phyloP scores from a whole-genome alignment of 2,113 vertebrate species.

The Eudyptes chrysolophus region DNA sequence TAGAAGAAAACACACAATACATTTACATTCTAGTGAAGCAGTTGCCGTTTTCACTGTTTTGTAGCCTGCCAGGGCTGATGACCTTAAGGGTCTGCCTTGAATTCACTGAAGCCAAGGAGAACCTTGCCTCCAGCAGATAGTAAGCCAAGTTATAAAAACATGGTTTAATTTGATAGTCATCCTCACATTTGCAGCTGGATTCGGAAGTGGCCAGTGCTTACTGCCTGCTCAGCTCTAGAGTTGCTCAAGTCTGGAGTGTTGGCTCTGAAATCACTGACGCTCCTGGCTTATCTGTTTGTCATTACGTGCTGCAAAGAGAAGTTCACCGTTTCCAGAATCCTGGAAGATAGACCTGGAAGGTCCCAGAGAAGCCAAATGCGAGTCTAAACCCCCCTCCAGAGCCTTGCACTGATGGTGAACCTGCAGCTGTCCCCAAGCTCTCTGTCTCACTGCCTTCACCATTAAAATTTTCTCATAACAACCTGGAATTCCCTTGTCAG shows the following conservation, averaged over 20 bases:
- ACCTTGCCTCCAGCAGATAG: neutral
- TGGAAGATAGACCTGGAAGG: neutral
- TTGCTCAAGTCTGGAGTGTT: neutral
- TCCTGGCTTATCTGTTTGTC: neutral
- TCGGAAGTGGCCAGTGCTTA: neutral
- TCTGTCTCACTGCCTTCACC: neutral
- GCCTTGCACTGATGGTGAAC: neutral
- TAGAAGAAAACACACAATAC: neutral
- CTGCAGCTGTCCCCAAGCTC: neutral
- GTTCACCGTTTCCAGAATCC: neutral
- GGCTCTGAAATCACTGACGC: neutral
- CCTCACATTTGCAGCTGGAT: constrained; percentile 12
- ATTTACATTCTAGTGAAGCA: neutral
- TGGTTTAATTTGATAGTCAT: neutral
- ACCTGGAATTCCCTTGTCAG: neutral
- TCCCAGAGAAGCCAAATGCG: neutral
- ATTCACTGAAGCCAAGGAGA: neutral
- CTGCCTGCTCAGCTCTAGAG: neutral
- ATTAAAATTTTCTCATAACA: neutral
- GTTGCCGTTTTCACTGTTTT: neutral
- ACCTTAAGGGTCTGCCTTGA: neutral
- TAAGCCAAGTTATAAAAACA: neutral
- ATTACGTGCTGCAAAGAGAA: neutral
- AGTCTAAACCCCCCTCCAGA: neutral
- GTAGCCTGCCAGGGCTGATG: neutral